phyloP scores from a whole-genome alignment of 2,797 vertebrate genomes.

The Podargus strigoides region DNA sequence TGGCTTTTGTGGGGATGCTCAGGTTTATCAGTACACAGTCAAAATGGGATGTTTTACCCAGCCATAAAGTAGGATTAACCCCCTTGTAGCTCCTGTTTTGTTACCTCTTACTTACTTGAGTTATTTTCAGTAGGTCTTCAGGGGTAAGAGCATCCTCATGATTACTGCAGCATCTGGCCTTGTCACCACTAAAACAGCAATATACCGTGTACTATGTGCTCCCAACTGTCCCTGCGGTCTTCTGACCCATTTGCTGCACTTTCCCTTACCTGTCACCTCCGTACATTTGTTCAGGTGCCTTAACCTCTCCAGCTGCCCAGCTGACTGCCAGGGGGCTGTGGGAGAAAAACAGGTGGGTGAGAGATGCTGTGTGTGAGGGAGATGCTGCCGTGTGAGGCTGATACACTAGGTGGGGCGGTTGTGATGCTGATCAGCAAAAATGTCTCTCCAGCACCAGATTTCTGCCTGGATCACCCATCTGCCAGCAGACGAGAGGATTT shows the following conservation, averaged over 20 bases:
- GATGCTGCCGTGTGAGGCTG: slow-evolving; percentile 27
- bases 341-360: accelerated
- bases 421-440: not conserved
- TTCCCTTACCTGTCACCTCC: accelerated
- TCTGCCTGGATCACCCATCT: not conserved
- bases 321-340: not conserved
- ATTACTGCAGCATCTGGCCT: not conserved
- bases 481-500: not conserved
- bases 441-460: accelerated
- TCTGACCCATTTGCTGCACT: not conserved
- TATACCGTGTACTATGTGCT: accelerated
- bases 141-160: not conserved
- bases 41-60: not conserved
- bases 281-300: not conserved
- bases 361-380: not conserved
- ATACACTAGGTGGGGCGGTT: slow-evolving; percentile 67
- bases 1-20: not conserved
- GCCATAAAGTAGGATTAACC: not conserved
- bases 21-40: not conserved
- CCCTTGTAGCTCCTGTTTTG: not conserved
- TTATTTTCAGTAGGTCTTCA: not conserved
- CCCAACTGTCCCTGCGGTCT: not conserved
- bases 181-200: not conserved
- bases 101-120: not conserved
- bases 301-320: not conserved